Percentiles rank a stretch among this genome's conserved stretches.
These are phyloP conservation scores for Macrotis lagotis DNA, from an alignment of 2,113 vertebrate species.

Conservation along the genomic window DNA sequence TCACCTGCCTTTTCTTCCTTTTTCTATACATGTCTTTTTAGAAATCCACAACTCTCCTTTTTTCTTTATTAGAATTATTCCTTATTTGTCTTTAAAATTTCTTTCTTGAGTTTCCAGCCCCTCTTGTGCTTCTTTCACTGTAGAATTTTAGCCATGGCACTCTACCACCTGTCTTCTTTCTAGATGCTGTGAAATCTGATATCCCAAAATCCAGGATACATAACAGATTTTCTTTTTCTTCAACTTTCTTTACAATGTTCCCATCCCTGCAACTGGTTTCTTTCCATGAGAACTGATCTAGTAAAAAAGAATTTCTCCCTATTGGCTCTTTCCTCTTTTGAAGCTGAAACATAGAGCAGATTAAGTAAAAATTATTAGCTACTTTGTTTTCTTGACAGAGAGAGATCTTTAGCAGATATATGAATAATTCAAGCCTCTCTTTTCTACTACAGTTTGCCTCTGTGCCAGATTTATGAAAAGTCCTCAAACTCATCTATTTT, in stretches of 20 bases:
- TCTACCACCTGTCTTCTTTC: not conserved
- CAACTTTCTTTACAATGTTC: not conserved
- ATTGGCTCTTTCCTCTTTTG: not conserved
- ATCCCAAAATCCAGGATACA: not conserved
- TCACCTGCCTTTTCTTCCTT: not conserved
- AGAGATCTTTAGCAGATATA: not conserved
- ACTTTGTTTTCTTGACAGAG: not conserved
- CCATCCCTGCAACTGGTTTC: not conserved
- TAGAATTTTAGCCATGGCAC: not conserved
- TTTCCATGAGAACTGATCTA: not conserved
- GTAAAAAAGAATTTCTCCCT: not conserved
- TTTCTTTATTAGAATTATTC: not conserved
- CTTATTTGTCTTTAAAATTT: not conserved
- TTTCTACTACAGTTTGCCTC: not conserved
- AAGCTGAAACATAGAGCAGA: not conserved
- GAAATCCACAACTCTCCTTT: not conserved
- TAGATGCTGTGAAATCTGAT: not conserved
- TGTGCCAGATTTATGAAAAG: not conserved
- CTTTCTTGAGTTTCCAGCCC: not conserved
- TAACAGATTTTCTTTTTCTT: not conserved
- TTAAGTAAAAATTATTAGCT: not conserved
- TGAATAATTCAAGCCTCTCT: not conserved
- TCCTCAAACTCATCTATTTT: not conserved
- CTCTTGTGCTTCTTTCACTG: not conserved
- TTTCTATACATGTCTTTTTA: not conserved